Percentiles rank a stretch among this genome's conserved stretches.
These are phyloP conservation scores for Leptestheria dahalacensis DNA, from an alignment of 1,140 invertebrate genomes.

Conservation along the genomic window DNA sequence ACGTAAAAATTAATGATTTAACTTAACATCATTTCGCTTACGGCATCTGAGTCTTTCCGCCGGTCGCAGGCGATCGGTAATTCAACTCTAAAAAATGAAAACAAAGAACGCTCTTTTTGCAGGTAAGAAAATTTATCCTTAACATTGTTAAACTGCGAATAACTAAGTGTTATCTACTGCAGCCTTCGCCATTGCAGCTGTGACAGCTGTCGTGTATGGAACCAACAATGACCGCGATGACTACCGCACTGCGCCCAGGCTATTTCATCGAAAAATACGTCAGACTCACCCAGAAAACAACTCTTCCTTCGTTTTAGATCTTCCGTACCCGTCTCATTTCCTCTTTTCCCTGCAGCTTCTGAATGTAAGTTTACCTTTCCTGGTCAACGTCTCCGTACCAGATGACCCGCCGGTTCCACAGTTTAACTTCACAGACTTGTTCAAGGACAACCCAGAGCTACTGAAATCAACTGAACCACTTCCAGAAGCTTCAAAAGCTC, in stretches of 20 bases:
- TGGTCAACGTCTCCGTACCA: not conserved
- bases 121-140: not conserved
- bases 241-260: not conserved
- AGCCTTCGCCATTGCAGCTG: not conserved
- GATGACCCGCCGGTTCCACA: conserved; percentile 1
- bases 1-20: not conserved
- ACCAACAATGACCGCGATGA: not conserved
- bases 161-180: not conserved
- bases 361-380: conserved; percentile 1
- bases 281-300: not conserved
- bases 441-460: not conserved
- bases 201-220: not conserved
- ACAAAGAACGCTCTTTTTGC: not conserved
- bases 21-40: not conserved
- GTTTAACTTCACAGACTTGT: not conserved
- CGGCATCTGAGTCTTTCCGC: not conserved
- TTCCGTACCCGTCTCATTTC: conserved; percentile 6
- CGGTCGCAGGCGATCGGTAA: not conserved
- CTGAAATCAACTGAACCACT: not conserved
- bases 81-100: not conserved
- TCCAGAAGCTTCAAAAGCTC: not conserved
- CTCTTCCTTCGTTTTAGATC: conserved; percentile 4
- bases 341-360: conserved; percentile 6
- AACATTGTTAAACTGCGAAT: too few relatives aligned
- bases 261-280: conserved; percentile 6